Evolutionary conservation across 1,140 invertebrate genomes (phyloP), one percentile per base, ranked within the genome.

Genomic region (Drosophila ogumai): DNA sequence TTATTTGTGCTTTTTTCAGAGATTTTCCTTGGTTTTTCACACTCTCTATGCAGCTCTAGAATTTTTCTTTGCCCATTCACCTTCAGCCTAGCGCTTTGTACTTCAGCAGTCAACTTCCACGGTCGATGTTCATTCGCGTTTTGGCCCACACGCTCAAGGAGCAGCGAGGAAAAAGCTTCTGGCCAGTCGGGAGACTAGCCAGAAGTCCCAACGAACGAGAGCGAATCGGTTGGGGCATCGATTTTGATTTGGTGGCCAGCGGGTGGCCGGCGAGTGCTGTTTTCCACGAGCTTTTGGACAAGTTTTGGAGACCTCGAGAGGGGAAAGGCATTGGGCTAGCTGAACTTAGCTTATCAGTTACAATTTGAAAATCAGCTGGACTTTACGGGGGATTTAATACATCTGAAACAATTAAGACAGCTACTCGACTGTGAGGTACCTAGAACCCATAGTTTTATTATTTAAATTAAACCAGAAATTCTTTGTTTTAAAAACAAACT

Each of bases 81-180:
- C 81, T 88, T 90, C 73, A 88, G 88, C 79, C 81, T 90, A 87
- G 87, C 82, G 84, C 77, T 80, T 81, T 68, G 68, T 76, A 85
- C 68, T 91, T 76, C 73, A 68, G 77, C 82, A 84, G 85, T 91
- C 91, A 91, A 91, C 91, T 91, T 88, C 91, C 87, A 91, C 91
- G 90, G 90, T 91, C 91, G 91, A 91, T 91, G 91, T 91, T 91
- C 90, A 91, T 90, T 91, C 87, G 91, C 91, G 91, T 88, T 91
- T 91, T 91, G 82, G 90, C 61, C 73, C 54, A 64, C 73, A 81
- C 72, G 81, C 72, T 52, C 65, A 77, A 81, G 84, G 77, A 88
- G 77, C 77, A 74, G 73, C 73, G 46, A 74, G 68, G 73, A 87
- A 87, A 82, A 87, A 87, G 82, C 82, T 76, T 50, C 32, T 28